Evolutionary conservation across 2,888 invertebrate species (phyloP), one percentile per base, ranked within the genome.

Genomic region (Morpho helenor): DNA sequence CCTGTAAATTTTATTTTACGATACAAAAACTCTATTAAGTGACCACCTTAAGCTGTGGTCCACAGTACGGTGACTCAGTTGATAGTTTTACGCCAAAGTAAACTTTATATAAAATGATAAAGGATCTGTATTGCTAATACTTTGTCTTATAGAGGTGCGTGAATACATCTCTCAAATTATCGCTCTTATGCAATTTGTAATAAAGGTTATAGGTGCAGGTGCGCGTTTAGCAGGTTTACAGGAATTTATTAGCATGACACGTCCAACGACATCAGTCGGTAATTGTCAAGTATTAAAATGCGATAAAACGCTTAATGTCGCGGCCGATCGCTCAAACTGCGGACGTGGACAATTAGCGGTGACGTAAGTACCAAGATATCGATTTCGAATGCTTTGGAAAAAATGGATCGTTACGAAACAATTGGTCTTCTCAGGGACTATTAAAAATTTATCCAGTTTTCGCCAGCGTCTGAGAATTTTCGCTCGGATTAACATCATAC

Each of bases 201-300:
- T 61, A 61, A 61, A 61, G 52, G 55, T 44, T 45, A 45, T 45
- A 45, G 44, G 48, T 55, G 49, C 45, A 56, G 54, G 43, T 56
- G 51, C 16, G 46, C 61, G 44, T 45, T 58, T 45, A 52, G 49
- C 54, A 55, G 41, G 44, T 62, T 60, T 52, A 51, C 52, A 55
- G 54, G 45, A 57, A 60, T 63, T 63, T 62, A 62, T 60, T 60
- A 57, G 57, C 57, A 56, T 43, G 58, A 60, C 40, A 60, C 63
- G 60, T 65, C 64, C 66, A 64, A 65, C 66, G 65, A 65, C 69
- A 70, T 68, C 66, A 69, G 66, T 60, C 59, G 66, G 71, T 80
- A 82, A 82, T 82, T 77, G 74, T 70, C 62, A 66, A 65, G 71
- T 72, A 80, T 77, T 81, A 82, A 80, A 77, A 75, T 72, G 68